phyloP scores from a whole-genome alignment of 1,140 invertebrate genomes.

The Drosophila lacertosa region DNA sequence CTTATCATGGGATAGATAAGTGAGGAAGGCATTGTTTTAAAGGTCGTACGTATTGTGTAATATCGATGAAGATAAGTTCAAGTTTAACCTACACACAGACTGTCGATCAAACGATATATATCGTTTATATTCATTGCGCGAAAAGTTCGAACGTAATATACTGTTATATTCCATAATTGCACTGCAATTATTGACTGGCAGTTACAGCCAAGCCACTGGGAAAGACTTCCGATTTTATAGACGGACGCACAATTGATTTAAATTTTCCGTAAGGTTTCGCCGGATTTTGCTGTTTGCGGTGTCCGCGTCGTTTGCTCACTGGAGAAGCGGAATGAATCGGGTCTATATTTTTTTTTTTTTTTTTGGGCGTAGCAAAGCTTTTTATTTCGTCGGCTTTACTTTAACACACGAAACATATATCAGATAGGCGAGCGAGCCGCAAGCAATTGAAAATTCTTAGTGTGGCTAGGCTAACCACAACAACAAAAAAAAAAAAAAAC shows the following conservation, averaged over 20 bases:
- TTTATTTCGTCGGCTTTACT: slow-evolving; percentile 12
- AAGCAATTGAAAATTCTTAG: slow-evolving; percentile 32
- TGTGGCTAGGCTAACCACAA: not conserved
- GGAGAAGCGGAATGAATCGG: slow-evolving; percentile 26
- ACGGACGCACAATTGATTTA: slow-evolving; percentile 32
- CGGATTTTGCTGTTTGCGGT: slow-evolving; percentile 40
- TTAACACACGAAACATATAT: slow-evolving; percentile 51
- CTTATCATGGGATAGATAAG: not conserved
- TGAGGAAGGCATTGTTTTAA: too few relatives aligned
- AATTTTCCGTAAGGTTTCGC: not conserved
- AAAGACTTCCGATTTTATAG: slow-evolving; percentile 4
- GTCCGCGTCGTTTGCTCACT: slow-evolving; percentile 62
- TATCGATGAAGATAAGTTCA: slow-evolving; percentile 42
- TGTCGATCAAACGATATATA: slow-evolving; percentile 83
- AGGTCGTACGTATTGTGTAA: slow-evolving; percentile 27
- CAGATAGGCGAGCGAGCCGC: slow-evolving; percentile 34
- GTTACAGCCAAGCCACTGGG: slow-evolving; percentile 14
- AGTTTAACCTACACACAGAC: slow-evolving; percentile 77
- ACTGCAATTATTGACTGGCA: slow-evolving; percentile 20
- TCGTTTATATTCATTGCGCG: slow-evolving; percentile 70
- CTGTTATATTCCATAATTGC: slow-evolving; percentile 61
- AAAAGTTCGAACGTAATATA: slow-evolving; percentile 71
- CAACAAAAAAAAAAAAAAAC: slow-evolving; percentile 42
- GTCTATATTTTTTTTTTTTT: slow-evolving; percentile 12
- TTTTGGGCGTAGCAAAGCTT: slow-evolving; percentile 21